Evolutionary conservation across 2,888 invertebrate species (phyloP).

Genomic region (Lasioglossum oenotherae): DNA sequence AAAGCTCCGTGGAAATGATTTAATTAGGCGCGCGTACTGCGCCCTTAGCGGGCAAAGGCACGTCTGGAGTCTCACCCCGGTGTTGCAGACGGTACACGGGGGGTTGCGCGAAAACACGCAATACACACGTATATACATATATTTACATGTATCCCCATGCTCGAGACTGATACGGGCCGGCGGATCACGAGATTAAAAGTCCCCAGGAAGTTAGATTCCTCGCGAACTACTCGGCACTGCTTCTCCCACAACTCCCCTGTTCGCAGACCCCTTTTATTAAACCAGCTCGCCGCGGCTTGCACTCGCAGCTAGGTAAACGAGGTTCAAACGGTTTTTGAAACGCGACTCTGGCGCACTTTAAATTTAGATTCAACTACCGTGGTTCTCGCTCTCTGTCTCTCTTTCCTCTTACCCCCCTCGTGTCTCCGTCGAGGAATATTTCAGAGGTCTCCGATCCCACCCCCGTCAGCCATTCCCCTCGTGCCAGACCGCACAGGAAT

Average conservation of each 20-base stretch:
- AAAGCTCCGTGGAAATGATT: background rate
- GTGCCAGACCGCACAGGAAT: background rate
- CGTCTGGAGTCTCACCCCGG: background rate
- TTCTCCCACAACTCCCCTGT: background rate
- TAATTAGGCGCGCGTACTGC: slow-evolving; percentile 26
- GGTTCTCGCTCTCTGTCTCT: background rate
- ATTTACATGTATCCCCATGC: background rate
- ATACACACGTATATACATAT: background rate
- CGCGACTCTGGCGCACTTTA: slow-evolving; percentile 38
- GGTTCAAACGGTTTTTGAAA: slow-evolving; percentile 55
- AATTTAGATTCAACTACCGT: slow-evolving; percentile 46
- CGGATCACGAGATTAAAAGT: slow-evolving; percentile 58
- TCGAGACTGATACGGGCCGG: slow-evolving; percentile 47
- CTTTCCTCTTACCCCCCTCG: background rate
- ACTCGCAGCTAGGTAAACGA: slow-evolving; percentile 36
- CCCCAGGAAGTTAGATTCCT: slow-evolving; percentile 41
- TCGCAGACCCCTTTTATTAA: slow-evolving; percentile 42
- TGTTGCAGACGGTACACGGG: background rate
- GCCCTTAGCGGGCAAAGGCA: slow-evolving; percentile 10
- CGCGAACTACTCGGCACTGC: slow-evolving; percentile 11
- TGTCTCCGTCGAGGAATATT: slow-evolving; percentile 20
- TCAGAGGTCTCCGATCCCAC: slow-evolving; percentile 18
- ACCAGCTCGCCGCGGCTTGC: slow-evolving; percentile 31
- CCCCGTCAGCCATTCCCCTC: background rate
- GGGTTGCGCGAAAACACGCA: slow-evolving; percentile 40